Base-by-base conservation (phyloP, 2,888 invertebrate genomes). In the Ethmia dodecea region DNA sequence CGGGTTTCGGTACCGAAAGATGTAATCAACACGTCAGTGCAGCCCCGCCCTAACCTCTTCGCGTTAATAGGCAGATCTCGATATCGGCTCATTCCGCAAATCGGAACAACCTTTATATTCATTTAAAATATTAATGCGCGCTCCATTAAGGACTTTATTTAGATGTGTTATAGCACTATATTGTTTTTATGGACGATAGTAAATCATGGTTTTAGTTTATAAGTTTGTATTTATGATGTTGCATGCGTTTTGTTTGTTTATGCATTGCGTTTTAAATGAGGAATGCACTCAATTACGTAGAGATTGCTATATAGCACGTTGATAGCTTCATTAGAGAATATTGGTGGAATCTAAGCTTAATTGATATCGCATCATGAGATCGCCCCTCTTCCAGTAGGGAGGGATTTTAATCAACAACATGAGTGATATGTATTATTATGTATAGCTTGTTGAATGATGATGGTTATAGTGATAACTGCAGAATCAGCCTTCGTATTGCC, bases 1-100 rank as follows among this genome's bases (percentile, higher is more conserved):
- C 33, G 40, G 39, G 72, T 78, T 80, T 77, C 59, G 76, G 74
- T 63, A 55, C 65, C 63, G 51, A 71, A 76, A 77, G 66, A 64
- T 76, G 70, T 71, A 83, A 83, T 83, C 79, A 81, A 67, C 71
- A 69, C 76, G 83, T 81, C 81, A 79, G 52, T 60, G 58, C 48
- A 54, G 55, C 58, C 70, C 65, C 81, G 79, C 79, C 81, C 66
- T 72, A 59, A 73, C 52, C 61, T 66, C 72, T 68, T 70, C 71
- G 58, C 66, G 64, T 72, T 80, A 78, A 78, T 81, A 76, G 71
- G 69, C 59, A 68, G 71, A 78, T 74, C 64, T 63, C 65, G 66
- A 75, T 77, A 79, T 74, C 65, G 65, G 60, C 60, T 69, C 56
- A 66, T 71, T 71, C 66, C 60, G 66, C 50, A 70, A 70, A 66